These are phyloP conservation scores for Poeciliopsis paucimaculata DNA, from an alignment of 2,797 vertebrate species.

Conservation along the genomic window DNA sequence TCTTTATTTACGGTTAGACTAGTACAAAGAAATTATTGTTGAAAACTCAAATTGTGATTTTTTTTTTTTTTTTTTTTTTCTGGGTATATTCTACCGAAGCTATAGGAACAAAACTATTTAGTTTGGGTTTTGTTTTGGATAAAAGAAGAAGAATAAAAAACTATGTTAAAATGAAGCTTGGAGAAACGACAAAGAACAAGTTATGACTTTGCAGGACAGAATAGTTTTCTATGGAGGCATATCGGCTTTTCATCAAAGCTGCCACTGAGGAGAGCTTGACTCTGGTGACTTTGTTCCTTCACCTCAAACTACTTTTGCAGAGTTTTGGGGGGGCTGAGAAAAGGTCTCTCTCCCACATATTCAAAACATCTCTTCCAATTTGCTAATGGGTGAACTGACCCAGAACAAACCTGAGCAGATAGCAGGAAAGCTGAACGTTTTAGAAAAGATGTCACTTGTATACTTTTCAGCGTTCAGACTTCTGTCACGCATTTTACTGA, in stretches of 20 bases:
- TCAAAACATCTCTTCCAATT: neutral
- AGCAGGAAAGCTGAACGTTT: neutral
- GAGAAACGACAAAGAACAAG: neutral
- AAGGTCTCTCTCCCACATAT: neutral
- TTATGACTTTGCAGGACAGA: neutral
- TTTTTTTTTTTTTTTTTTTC: neutral
- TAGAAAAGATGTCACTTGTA: neutral
- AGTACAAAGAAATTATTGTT: neutral
- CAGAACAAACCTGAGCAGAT: neutral
- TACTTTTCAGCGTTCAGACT: neutral
- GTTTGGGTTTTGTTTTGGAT: neutral
- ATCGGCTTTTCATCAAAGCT: neutral
- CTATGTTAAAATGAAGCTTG: neutral
- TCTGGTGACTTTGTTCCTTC: neutral
- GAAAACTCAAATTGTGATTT: neutral
- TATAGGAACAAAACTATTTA: neutral
- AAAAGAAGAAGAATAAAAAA: neutral
- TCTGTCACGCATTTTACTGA: neutral
- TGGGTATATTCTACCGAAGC: no score
- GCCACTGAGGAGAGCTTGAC: neutral
- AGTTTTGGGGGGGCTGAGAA: neutral
- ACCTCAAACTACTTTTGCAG: neutral
- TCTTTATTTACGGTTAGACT: neutral
- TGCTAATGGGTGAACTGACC: neutral
- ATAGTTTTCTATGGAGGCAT: neutral